Conservation (phyloP, 2,797 vertebrate genomes). For the Smutsia temminckii region DNA sequence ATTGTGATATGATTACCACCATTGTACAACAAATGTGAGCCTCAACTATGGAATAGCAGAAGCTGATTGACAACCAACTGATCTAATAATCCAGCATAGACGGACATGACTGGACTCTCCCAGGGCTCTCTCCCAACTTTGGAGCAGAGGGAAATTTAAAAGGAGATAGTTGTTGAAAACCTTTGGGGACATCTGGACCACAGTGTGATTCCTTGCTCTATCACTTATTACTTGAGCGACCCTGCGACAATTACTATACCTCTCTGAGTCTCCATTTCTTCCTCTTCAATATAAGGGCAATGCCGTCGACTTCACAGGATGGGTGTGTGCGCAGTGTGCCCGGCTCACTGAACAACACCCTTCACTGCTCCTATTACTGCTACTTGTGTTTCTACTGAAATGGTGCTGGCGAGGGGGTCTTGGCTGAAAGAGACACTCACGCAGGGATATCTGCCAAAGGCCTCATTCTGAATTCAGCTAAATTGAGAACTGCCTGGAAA, state of each 20-base stretch:
- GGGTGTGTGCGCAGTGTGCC: neutral
- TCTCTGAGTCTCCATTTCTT: neutral
- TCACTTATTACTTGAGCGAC: neutral
- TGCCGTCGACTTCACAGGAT: neutral
- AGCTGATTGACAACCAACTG: neutral
- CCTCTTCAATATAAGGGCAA: neutral
- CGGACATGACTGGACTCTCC: neutral
- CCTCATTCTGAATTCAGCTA: constrained; percentile 6
- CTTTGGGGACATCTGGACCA: neutral
- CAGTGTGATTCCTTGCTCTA: neutral
- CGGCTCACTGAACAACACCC: neutral
- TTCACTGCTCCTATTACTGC: neutral
- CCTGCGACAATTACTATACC: neutral
- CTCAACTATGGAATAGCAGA: neutral
- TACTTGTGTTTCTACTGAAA: neutral
- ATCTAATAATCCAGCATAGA: neutral
- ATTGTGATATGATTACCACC: neutral
- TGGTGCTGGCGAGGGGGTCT: neutral
- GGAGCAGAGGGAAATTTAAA: neutral
- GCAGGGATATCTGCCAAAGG: neutral
- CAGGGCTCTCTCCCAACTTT: too few species aligned
- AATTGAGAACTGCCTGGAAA: constrained; percentile 49
- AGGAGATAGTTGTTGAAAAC: neutral
- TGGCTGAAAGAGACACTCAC: neutral
- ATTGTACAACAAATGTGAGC: neutral